Percentiles rank a stretch among this genome's conserved stretches.
These are phyloP conservation scores for Brachionus rotundiformis DNA, from an alignment of 1,140 invertebrate species.

Conservation along the genomic window DNA sequence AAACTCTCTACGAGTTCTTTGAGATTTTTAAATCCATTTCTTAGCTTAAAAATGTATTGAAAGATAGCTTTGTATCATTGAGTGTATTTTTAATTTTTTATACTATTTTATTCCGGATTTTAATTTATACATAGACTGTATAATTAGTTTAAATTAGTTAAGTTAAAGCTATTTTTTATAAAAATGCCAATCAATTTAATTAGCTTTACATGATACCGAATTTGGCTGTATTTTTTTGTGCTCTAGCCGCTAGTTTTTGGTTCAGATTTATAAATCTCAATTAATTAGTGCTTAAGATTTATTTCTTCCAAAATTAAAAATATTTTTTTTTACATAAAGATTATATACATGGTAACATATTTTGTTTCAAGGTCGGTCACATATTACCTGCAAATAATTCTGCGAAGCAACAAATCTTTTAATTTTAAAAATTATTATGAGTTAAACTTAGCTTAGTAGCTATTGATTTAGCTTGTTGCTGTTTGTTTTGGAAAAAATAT, in stretches of 20 bases:
- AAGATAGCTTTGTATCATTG: background rate
- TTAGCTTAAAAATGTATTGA: background rate
- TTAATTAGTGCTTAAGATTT: background rate
- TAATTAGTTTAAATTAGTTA: background rate
- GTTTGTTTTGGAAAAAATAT: background rate
- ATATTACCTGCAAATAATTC: background rate
- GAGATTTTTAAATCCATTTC: no score
- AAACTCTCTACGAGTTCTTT: background rate
- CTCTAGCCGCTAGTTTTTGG: background rate
- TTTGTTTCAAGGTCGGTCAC: constrained; percentile 33
- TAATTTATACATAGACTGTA: background rate
- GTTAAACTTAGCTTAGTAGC: background rate
- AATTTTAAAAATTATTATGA: constrained; percentile 35
- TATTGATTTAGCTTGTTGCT: constrained; percentile 30
- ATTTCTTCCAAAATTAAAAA: background rate
- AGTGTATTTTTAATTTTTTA: background rate
- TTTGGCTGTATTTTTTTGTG: background rate
- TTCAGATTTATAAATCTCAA: background rate
- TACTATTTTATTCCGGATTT: background rate
- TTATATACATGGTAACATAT: constrained; percentile 18
- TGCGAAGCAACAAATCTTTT: background rate
- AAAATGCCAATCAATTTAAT: background rate
- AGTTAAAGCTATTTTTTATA: background rate
- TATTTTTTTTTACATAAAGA: background rate
- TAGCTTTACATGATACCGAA: background rate